phyloP scores from a whole-genome alignment of 2,113 vertebrate genomes.

The Murina feae region DNA sequence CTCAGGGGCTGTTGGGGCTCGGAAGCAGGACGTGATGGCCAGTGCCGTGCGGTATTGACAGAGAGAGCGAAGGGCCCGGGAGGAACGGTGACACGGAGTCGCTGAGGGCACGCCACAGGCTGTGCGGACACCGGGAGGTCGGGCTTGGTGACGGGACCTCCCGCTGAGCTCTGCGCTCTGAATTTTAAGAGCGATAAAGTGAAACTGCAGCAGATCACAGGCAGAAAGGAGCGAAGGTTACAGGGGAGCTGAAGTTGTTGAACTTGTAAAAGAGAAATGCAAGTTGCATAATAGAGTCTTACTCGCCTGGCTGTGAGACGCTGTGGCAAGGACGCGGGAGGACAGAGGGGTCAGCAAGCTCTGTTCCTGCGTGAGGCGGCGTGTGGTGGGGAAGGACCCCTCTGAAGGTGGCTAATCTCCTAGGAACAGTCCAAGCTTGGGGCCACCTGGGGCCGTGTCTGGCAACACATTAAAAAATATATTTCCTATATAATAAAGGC shows the following conservation, averaged over 20 bases:
- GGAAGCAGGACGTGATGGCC: neutral
- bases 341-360: neutral
- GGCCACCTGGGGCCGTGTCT: no score
- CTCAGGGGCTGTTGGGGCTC: neutral
- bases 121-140: constrained; percentile 38
- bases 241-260: neutral
- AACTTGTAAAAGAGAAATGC: constrained; percentile 19
- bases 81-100: neutral
- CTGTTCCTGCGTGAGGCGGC: neutral
- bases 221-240: constrained; percentile 48
- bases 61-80: neutral
- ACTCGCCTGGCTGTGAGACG: neutral
- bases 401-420: neutral
- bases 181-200: constrained; percentile 60
- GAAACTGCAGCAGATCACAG: constrained; percentile 40
- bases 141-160: neutral
- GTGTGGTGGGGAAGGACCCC: rapidly evolving
- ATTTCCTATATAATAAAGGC: no score
- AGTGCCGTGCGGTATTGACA: neutral
- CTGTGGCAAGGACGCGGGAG: neutral
- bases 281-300: neutral
- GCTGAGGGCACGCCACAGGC: neutral
- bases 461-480: neutral
- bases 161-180: neutral
- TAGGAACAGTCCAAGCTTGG: neutral